phyloP scores from a whole-genome alignment of 1,140 invertebrate genomes.

The Probaryconus sp. region DNA sequence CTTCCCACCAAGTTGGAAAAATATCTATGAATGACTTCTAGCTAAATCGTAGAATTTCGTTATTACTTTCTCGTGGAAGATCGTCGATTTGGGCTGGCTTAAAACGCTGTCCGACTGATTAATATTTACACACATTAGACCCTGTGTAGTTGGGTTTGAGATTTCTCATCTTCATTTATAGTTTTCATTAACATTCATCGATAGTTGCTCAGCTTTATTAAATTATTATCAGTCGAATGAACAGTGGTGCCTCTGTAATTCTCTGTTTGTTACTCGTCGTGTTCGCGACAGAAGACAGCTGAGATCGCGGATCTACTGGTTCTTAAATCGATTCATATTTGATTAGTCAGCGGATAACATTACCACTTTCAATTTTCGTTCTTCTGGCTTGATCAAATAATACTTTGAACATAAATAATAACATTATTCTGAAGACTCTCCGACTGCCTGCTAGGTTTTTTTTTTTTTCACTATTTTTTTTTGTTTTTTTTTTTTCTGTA shows the following conservation, averaged over 20 bases:
- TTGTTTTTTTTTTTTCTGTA: too few species aligned
- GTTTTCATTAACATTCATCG: too few species aligned
- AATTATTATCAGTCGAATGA: constrained; percentile 53
- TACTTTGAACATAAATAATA: constrained; percentile 30
- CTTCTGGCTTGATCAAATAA: constrained; percentile 8
- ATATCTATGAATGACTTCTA: constrained; percentile 70
- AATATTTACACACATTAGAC: constrained; percentile 58
- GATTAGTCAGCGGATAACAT: too few species aligned
- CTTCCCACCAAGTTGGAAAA: constrained; percentile 74
- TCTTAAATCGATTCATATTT: too few species aligned
- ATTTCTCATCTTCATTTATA: not conserved
- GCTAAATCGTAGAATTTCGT: constrained; percentile 69
- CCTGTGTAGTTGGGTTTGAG: constrained; percentile 47
- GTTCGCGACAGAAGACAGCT: constrained; percentile 33
- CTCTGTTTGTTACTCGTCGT: constrained; percentile 17
- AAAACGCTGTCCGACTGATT: constrained; percentile 19
- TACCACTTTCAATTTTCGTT: constrained; percentile 26
- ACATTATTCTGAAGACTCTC: constrained; percentile 11
- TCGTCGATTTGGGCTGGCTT: constrained; percentile 59
- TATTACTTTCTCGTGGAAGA: constrained; percentile 71
- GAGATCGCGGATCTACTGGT: constrained; percentile 39
- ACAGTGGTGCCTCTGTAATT: constrained; percentile 22
- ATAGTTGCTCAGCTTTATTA: too few species aligned
- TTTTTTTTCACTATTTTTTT: constrained; percentile 12
- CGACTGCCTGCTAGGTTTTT: not conserved